phyloP scores from a whole-genome alignment of 2,888 invertebrate species.

The Neuroscelio doddi region DNA sequence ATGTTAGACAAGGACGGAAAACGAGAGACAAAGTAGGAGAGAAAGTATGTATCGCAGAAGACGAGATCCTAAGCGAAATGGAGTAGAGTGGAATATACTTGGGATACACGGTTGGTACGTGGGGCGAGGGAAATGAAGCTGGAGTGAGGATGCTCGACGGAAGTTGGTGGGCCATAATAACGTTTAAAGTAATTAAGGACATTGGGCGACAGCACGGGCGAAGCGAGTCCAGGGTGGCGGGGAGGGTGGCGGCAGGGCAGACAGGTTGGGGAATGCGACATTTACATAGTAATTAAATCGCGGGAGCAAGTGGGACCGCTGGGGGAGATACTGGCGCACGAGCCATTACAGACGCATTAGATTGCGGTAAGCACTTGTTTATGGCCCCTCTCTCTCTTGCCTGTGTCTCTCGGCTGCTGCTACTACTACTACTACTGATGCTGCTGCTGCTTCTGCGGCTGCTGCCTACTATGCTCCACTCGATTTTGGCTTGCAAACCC shows the following conservation, averaged over 20 bases:
- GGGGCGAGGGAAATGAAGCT: constrained; percentile 47
- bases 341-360: constrained; percentile 73
- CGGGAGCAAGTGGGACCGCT: constrained; percentile 69
- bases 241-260: constrained; percentile 55
- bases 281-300: constrained; percentile 73
- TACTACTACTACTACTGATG: background rate
- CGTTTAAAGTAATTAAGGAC: constrained; percentile 73
- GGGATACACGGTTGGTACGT: constrained; percentile 11
- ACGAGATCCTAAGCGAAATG: constrained; percentile 19
- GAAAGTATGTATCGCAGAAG: constrained; percentile 15
- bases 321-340: constrained; percentile 70
- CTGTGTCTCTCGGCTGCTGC: constrained; percentile 13
- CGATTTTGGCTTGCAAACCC: constrained; percentile 24
- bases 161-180: constrained; percentile 70
- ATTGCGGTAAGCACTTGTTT: constrained; percentile 72
- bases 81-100: constrained; percentile 15
- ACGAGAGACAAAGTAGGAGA: constrained; percentile 24
- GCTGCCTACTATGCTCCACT: constrained; percentile 5
- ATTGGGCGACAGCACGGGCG: constrained; percentile 66
- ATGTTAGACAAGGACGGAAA: constrained; percentile 32
- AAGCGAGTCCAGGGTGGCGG: constrained; percentile 18
- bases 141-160: constrained; percentile 58
- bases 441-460: too few relatives aligned
- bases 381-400: constrained; percentile 56
- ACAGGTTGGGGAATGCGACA: constrained; percentile 71